A percentile compares a stretch with the other conserved stretches of the same genome.
These are phyloP conservation scores for Cairina moschata DNA, from an alignment of 2,113 vertebrate genomes.

Conservation along the genomic window DNA sequence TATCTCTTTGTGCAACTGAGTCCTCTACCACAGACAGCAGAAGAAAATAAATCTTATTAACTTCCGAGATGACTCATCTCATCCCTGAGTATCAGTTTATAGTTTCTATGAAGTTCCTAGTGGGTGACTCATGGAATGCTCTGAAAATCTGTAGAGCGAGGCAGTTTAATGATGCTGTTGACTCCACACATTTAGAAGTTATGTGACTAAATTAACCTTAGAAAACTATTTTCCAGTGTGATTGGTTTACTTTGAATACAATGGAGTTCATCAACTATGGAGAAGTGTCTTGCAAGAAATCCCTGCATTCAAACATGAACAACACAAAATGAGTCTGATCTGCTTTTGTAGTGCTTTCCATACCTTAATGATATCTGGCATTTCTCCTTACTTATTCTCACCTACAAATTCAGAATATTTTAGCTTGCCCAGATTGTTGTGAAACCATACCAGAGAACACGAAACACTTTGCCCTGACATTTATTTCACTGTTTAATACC, in stretches of 20 bases:
- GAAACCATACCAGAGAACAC: background rate
- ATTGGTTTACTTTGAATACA: background rate
- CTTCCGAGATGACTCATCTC: constrained; percentile 5
- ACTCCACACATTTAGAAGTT: background rate
- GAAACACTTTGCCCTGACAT: background rate
- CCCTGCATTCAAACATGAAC: background rate
- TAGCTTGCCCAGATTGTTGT: background rate
- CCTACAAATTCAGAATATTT: background rate
- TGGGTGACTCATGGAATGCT: background rate
- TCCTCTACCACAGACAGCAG: background rate
- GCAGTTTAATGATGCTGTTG: constrained; percentile 14
- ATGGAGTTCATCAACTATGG: background rate
- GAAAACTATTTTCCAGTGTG: background rate
- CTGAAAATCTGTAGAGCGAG: background rate
- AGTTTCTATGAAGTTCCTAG: constrained; percentile 7
- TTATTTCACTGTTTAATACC: background rate
- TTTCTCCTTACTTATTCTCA: background rate
- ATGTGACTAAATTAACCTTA: background rate
- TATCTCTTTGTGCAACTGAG: background rate
- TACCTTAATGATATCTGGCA: background rate
- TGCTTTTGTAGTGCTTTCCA: background rate
- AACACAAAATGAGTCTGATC: background rate
- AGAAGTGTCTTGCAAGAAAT: background rate
- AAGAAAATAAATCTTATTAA: background rate
- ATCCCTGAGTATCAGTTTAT: background rate